Evolutionary conservation across 1,140 invertebrate genomes (phyloP).

Genomic region (Varroa destructor): DNA sequence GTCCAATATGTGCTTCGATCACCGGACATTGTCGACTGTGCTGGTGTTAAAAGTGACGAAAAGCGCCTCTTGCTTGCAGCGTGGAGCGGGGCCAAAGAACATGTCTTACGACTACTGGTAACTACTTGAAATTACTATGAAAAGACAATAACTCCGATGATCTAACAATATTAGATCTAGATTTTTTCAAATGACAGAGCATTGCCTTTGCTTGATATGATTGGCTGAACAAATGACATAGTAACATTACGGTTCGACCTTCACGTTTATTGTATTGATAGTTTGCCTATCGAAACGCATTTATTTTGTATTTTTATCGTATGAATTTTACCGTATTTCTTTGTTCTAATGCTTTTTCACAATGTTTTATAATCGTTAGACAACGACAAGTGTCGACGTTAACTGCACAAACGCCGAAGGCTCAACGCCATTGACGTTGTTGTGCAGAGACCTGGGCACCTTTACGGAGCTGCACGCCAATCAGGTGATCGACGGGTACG

Average conservation of each 20-base stretch:
- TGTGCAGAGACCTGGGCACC: slow-evolving; percentile 14
- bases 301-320: too few relatives aligned
- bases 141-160: too few relatives aligned
- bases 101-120: slow-evolving; percentile 20
- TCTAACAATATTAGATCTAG: too few relatives aligned
- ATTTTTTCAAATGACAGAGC: too few relatives aligned
- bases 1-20: slow-evolving; percentile 20
- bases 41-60: slow-evolving; percentile 18
- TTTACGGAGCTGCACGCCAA: slow-evolving; percentile 19
- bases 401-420: slow-evolving; percentile 24
- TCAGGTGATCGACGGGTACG: slow-evolving; percentile 24
- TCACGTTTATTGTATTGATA: too few relatives aligned
- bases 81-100: slow-evolving; percentile 24
- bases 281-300: too few relatives aligned
- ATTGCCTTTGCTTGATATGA: too few relatives aligned
- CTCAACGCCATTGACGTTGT: slow-evolving; percentile 15
- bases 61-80: slow-evolving; percentile 17
- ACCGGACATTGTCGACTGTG: slow-evolving; percentile 20
- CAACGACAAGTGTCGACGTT: slow-evolving; percentile 20
- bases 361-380: background rate
- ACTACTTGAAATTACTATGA: background rate
- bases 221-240: too few relatives aligned
- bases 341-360: too few relatives aligned
- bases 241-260: too few relatives aligned
- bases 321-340: too few relatives aligned